A percentile compares a stretch with the other conserved stretches of the same genome.
phyloP scores from a whole-genome alignment of 2,113 vertebrate genomes.

The Siniperca chuatsi region DNA sequence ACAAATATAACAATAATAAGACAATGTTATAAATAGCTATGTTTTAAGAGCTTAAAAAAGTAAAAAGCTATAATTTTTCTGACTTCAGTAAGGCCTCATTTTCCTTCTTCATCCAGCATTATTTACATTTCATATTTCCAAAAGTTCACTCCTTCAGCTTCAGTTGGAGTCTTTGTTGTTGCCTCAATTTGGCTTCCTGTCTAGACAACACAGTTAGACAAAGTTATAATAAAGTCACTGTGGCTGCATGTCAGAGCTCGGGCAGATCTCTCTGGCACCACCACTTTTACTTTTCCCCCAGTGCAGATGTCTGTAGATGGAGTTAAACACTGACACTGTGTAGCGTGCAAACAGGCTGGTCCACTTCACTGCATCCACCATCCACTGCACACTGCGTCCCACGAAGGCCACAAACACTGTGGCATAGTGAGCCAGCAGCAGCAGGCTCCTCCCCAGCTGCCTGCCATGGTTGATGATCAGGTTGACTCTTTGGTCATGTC shows the following conservation, averaged over 20 bases:
- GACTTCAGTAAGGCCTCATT: slow-evolving; percentile 62
- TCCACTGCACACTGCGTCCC: slow-evolving; percentile 72
- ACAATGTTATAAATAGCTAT: slow-evolving; percentile 22
- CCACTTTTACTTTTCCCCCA: slow-evolving; percentile 66
- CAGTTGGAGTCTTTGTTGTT: not conserved
- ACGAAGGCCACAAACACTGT: slow-evolving; percentile 73
- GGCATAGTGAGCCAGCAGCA: slow-evolving; percentile 80
- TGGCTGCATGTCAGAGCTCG: slow-evolving; percentile 18
- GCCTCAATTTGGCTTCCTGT: slow-evolving; percentile 2
- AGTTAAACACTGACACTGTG: slow-evolving; percentile 73
- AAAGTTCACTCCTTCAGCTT: not conserved
- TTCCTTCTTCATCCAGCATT: not conserved
- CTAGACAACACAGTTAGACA: not conserved
- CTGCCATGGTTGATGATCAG: slow-evolving; percentile 75
- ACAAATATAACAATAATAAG: slow-evolving; percentile 10
- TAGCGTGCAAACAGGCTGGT: slow-evolving; percentile 69
- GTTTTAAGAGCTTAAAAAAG: slow-evolving; percentile 52
- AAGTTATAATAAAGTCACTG: slow-evolving; percentile 37
- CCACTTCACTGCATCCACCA: slow-evolving; percentile 77
- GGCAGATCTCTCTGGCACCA: slow-evolving; percentile 42
- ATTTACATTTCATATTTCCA: not conserved
- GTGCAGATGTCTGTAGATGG: slow-evolving; percentile 75
- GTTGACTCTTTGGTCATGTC: slow-evolving; percentile 73
- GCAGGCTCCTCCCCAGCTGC: slow-evolving; percentile 79
- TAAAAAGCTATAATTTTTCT: slow-evolving; percentile 22